These are phyloP conservation scores for Chlorops oryzae DNA, from an alignment of 1,140 invertebrate genomes.

Conservation along the genomic window DNA sequence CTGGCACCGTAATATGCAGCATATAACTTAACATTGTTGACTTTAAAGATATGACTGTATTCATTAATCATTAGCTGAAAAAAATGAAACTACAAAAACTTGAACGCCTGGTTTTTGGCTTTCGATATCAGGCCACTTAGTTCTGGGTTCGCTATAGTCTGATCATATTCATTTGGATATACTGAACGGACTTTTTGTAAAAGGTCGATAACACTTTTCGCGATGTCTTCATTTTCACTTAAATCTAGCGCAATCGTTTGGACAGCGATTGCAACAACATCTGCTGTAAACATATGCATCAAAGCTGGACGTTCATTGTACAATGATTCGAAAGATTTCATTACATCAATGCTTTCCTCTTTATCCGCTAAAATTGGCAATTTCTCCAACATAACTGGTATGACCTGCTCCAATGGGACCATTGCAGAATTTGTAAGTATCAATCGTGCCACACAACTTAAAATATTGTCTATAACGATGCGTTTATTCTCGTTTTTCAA, in stretches of 20 bases:
- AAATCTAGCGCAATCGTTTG: constrained; percentile 52
- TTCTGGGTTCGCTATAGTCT: too few relatives aligned
- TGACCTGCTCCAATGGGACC: constrained; percentile 63
- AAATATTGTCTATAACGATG: constrained; percentile 68
- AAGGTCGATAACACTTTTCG: constrained; percentile 49
- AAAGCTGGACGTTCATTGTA: constrained; percentile 55
- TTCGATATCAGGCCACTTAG: too few relatives aligned
- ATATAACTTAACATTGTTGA: too few relatives aligned
- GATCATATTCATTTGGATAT: constrained; percentile 55
- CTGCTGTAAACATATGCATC: constrained; percentile 51
- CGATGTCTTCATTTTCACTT: constrained; percentile 20
- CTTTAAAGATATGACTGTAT: too few relatives aligned
- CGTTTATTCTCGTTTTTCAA: constrained; percentile 58
- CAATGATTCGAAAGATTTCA: constrained; percentile 59
- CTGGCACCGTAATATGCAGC: too few relatives aligned
- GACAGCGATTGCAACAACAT: constrained; percentile 53
- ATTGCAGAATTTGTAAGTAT: constrained; percentile 59
- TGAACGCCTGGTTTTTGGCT: too few relatives aligned
- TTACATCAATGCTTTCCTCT: constrained; percentile 66
- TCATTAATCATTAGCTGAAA: too few relatives aligned
- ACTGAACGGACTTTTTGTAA: constrained; percentile 52
- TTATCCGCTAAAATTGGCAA: constrained; percentile 70
- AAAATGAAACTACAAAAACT: too few relatives aligned
- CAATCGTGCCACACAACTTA: constrained; percentile 68
- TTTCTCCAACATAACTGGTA: constrained; percentile 65